These are phyloP conservation scores for Cosmopolites sordidus DNA, from an alignment of 2,888 invertebrate species.

Conservation along the genomic window DNA sequence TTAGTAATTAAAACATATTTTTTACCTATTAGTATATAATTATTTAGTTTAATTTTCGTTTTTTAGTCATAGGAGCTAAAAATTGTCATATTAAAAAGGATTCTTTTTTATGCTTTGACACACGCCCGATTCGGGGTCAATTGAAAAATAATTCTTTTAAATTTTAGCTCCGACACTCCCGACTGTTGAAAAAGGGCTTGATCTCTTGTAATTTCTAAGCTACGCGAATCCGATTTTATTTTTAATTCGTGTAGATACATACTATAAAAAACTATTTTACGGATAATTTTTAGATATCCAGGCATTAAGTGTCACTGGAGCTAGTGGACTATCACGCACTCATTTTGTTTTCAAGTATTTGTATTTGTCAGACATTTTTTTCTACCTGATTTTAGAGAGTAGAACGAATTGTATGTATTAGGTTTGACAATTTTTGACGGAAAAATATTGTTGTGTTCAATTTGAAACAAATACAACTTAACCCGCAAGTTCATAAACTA, in stretches of 20 bases:
- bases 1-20: not conserved
- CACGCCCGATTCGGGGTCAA: too few species aligned
- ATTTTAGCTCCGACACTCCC: constrained; percentile 34
- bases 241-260: constrained; percentile 19
- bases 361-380: constrained; percentile 2
- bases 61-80: constrained; percentile 20
- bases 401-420: constrained; percentile 8
- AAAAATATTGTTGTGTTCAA: constrained; percentile 14
- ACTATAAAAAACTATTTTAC: not conserved
- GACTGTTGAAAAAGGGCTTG: constrained; percentile 41
- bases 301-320: not conserved
- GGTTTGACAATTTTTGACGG: constrained; percentile 12
- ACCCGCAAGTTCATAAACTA: constrained; percentile 35
- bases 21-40: constrained; percentile 17
- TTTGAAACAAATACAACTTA: constrained; percentile 25
- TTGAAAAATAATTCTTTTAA: too few species aligned
- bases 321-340: not conserved
- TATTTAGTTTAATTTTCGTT: constrained; percentile 13
- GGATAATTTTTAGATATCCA: not conserved
- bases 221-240: constrained; percentile 14
- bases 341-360: not conserved
- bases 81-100: not conserved
- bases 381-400: constrained; percentile 1
- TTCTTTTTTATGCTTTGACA: not conserved
- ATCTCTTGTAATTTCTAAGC: constrained; percentile 39